Conservation (phyloP, 1,140 invertebrate species). For the Pinna nobilis region DNA sequence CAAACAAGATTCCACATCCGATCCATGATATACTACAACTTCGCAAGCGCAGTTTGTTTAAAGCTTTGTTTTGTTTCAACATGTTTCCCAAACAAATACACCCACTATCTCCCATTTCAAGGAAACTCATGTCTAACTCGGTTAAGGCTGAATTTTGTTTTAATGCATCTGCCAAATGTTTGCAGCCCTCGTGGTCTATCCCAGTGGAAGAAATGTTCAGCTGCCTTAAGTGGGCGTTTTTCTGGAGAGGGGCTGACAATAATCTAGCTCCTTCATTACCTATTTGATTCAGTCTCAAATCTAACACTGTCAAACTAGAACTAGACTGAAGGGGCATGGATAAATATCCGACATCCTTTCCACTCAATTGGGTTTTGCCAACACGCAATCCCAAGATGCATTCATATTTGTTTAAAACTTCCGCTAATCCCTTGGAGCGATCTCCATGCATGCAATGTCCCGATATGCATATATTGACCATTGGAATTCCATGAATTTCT, state of each 20-base stretch:
- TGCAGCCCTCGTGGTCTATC: constrained; percentile 57
- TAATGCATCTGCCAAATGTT: constrained; percentile 53
- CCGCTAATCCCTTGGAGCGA: constrained; percentile 52
- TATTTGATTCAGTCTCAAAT: constrained; percentile 67
- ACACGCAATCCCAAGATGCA: constrained; percentile 65
- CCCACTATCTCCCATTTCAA: constrained; percentile 64
- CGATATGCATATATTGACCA: constrained; percentile 65
- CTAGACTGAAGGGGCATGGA: constrained; percentile 53
- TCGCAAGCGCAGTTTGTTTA: constrained; percentile 63
- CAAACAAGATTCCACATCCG: constrained; percentile 62
- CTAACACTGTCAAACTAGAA: constrained; percentile 54
- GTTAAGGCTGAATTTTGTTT: constrained; percentile 53
- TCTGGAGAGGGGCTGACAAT: constrained; percentile 54
- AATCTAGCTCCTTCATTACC: constrained; percentile 58
- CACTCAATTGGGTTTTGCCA: constrained; percentile 65
- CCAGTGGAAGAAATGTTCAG: constrained; percentile 69
- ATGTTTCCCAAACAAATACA: constrained; percentile 62
- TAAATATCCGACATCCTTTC: constrained; percentile 58
- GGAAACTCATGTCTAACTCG: constrained; percentile 68
- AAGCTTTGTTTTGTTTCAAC: constrained; percentile 60
- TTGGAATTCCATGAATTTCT: constrained; percentile 44
- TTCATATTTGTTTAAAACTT: constrained; percentile 52
- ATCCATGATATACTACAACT: constrained; percentile 65
- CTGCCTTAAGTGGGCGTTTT: constrained; percentile 57
- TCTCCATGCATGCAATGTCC: constrained; percentile 60